Evolutionary conservation across 1,140 invertebrate species (phyloP), one percentile per base, ranked within the genome.

Genomic region (Druon quercuslanigerum): DNA sequence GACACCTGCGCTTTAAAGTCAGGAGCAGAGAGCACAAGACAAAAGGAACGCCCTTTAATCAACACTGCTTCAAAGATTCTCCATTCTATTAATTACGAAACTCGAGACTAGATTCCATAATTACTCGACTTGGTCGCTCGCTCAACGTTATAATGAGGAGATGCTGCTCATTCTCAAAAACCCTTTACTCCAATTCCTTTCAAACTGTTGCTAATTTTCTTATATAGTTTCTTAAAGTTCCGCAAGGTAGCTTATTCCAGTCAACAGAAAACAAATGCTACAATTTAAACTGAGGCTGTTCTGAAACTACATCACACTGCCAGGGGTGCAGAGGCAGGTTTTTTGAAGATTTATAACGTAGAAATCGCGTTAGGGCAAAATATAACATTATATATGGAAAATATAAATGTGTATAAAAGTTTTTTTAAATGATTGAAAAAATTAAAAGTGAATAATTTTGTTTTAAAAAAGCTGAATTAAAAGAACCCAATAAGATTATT

Each of bases 101-200:
- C 25, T 66, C 33, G 3, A 54, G 52, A 7, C 57, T 14, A 7
- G 57, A 66, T 66, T 66, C 60, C 16, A 20, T 40, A 40, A 66
- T 66, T 66, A 66, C 60, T 66, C 25, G 60, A 66, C 60, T 66
- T 66, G 33, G 25, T 33, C 7, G 11, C 14, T 66, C 33, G 6
- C 3, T 46, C 14, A 5, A 66, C 52, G 19, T 74, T 57, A 25
- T 25, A 74, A 72, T 78, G 57, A 76, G 51, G 40, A 78, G 75
- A 73, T 74, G 70, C 56, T 57, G 66, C 50, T 75, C 51, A 17
- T 74, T 17, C 72, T 50, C 50, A 73, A 79, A 74, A 33, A 11
- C 13, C 9, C 13, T 13, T 14, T 66, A 14, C 14, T 40, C 25
- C 40, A 66, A 66, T 66, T 40, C 14, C n/a, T 33, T 17, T 66